Evolutionary conservation across 2,797 vertebrate genomes (phyloP).

Genomic region (Sebastes hopkinsi): DNA sequence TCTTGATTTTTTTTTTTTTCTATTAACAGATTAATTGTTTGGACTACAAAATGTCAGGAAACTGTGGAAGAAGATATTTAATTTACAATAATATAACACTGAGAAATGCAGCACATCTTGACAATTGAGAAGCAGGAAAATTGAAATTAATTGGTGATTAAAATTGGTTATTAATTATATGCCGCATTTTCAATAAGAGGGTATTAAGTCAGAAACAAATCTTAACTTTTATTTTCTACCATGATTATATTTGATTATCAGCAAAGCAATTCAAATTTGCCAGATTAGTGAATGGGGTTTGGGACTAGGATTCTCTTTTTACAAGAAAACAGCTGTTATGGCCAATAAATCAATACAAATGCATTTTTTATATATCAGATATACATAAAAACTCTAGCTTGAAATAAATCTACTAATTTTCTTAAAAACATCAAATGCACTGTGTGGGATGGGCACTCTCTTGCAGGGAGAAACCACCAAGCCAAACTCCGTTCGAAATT

Average conservation of each 20-base stretch:
- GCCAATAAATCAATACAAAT: too few species aligned
- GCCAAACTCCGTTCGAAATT: neutral
- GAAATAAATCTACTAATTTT: too few species aligned
- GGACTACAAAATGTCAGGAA: neutral
- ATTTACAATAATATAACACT: neutral
- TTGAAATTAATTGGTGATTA: neutral
- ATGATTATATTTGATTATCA: neutral
- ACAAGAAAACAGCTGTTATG: too few species aligned
- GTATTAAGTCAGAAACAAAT: neutral
- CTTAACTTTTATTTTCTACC: fast-evolving
- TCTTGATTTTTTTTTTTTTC: neutral
- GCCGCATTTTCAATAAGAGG: neutral
- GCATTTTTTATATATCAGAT: too few species aligned
- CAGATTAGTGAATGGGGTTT: too few species aligned
- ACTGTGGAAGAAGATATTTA: neutral
- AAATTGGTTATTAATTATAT: neutral
- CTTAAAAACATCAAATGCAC: too few species aligned
- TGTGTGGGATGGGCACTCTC: neutral
- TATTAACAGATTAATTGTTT: neutral
- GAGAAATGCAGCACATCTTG: neutral
- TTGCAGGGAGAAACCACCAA: neutral
- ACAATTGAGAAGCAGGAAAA: neutral
- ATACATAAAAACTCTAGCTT: too few species aligned
- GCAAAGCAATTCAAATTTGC: too few species aligned
- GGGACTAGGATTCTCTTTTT: too few species aligned